These are phyloP conservation scores for Cepphus grylle DNA, from an alignment of 2,113 vertebrate species.

Conservation along the genomic window DNA sequence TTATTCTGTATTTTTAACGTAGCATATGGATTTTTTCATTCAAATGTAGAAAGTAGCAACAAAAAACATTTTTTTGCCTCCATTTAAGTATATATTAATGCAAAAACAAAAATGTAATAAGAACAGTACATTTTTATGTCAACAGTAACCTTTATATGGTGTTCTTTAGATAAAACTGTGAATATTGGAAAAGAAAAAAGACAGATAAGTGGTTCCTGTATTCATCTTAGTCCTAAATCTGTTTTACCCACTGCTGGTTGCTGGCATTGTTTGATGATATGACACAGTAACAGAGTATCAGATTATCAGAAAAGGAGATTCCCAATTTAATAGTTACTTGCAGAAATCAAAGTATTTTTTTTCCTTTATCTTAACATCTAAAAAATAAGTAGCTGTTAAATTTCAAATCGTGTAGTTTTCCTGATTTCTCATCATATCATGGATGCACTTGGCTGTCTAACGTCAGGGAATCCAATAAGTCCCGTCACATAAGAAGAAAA, in stretches of 20 bases:
- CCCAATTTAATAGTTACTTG: conserved; percentile 75
- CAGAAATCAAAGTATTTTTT: conserved; percentile 61
- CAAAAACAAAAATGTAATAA: conserved; percentile 69
- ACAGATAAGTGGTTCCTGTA: conserved; percentile 70
- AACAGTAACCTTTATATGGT: conserved; percentile 71
- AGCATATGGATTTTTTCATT: conserved; percentile 69
- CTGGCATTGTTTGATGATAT: conserved; percentile 73
- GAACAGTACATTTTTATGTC: conserved; percentile 69
- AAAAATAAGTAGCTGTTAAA: conserved; percentile 76
- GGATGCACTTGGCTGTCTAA: conserved; percentile 76
- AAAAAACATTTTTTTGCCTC: conserved; percentile 17
- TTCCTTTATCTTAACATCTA: conserved; percentile 72
- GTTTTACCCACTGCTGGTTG: conserved; percentile 72
- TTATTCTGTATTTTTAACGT: conserved; percentile 67
- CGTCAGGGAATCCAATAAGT: conserved; percentile 82
- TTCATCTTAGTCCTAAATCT: conserved; percentile 81
- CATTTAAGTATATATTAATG: conserved; percentile 65
- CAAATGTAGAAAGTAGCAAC: conserved; percentile 54
- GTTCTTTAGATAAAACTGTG: conserved; percentile 72
- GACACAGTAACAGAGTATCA: conserved; percentile 64
- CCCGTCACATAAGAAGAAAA: conserved; percentile 79
- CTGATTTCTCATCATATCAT: conserved; percentile 78
- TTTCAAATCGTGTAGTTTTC: conserved; percentile 73
- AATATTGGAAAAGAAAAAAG: conserved; percentile 60
- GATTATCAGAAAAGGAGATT: conserved; percentile 73